These are phyloP conservation scores for Pogona vitticeps DNA, from an alignment of 2,113 vertebrate species.

Conservation along the genomic window DNA sequence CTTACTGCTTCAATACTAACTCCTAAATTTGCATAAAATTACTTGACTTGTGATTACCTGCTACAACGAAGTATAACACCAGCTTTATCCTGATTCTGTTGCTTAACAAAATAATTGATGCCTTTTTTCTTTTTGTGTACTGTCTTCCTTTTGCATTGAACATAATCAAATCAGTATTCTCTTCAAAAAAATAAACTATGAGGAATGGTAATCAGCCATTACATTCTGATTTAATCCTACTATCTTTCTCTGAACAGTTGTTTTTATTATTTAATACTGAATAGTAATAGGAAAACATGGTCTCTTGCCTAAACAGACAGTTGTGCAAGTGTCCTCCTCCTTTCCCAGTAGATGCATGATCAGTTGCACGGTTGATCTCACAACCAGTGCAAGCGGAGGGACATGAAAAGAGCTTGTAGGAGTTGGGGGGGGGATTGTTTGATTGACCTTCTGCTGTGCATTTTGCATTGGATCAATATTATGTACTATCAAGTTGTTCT, in stretches of 20 bases:
- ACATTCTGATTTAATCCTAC: slow-evolving; percentile 19
- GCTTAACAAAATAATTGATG: slow-evolving; percentile 39
- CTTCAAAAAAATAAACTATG: slow-evolving; percentile 11
- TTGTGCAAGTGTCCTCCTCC: not conserved
- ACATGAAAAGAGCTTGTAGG: too few relatives aligned
- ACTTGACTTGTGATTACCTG: slow-evolving; percentile 49
- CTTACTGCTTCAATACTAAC: slow-evolving; percentile 73
- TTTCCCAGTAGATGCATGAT: too few relatives aligned
- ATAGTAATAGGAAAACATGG: not conserved
- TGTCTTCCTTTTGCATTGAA: slow-evolving; percentile 30
- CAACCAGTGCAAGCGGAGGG: too few relatives aligned
- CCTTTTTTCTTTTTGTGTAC: slow-evolving; percentile 43
- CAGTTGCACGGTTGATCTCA: too few relatives aligned
- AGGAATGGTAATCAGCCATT: not conserved
- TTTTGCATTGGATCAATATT: too few relatives aligned
- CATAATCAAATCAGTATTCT: slow-evolving; percentile 12
- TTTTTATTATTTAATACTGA: not conserved
- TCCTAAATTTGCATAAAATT: slow-evolving; percentile 43
- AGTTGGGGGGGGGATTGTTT: too few relatives aligned
- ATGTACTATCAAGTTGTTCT: too few relatives aligned
- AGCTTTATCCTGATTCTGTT: slow-evolving; percentile 45
- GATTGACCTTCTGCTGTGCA: too few relatives aligned
- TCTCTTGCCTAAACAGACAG: not conserved
- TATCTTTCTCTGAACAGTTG: slow-evolving; percentile 4
- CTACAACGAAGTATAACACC: slow-evolving; percentile 53